Evolutionary conservation across 1,140 invertebrate genomes (phyloP), one percentile per base, ranked within the genome.

Genomic region (Ips nitidus): DNA sequence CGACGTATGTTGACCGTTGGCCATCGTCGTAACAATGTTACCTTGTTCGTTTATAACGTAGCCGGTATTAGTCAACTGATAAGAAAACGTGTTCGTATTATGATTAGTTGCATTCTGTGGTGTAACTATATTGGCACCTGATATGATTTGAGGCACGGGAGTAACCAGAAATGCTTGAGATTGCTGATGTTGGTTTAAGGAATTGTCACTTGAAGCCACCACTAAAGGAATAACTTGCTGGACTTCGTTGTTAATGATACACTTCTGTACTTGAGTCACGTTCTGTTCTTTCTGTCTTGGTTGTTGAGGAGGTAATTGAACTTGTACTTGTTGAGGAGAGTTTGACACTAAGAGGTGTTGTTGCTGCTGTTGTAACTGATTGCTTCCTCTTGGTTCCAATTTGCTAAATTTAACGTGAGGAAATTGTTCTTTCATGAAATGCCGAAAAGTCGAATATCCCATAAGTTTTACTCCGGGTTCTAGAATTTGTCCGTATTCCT

Each of bases 381-480:
- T 65, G 78, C 81, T 81, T 71, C 83, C 83, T 57, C 83, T 82
- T 43, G 84, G 74, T 70, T 90, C 89, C 40, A 86, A 79, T 80
- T 90, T 90, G 64, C 86, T 87, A 77, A 91, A 91, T 76, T 88
- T 89, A 1, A 91, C 86, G 74, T 91, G 87, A 1, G 90, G 90
- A 80, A 92, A 92, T 76, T 91, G 90, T 73, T 90, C 89, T 76
- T 91, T 91, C 87, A 92, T 89, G 75, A 92, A 92, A 74, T 89
- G 86, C 64, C 90, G 82, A 80, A 93, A 93, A 37, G 89, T 91
- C 0, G 90, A 91, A 74, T 91, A 93, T 0, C 90, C 90, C 89
- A 93, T 90, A 1, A 89, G 81, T 81, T 91, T 90, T 36, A 88
- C 84, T 50, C 84, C 84, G 1, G 88, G 86, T 58, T 87, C 87